A percentile compares a stretch with the other conserved stretches of the same genome.
phyloP scores from a whole-genome alignment of 2,888 invertebrate species.

The Leuctra nigra region DNA sequence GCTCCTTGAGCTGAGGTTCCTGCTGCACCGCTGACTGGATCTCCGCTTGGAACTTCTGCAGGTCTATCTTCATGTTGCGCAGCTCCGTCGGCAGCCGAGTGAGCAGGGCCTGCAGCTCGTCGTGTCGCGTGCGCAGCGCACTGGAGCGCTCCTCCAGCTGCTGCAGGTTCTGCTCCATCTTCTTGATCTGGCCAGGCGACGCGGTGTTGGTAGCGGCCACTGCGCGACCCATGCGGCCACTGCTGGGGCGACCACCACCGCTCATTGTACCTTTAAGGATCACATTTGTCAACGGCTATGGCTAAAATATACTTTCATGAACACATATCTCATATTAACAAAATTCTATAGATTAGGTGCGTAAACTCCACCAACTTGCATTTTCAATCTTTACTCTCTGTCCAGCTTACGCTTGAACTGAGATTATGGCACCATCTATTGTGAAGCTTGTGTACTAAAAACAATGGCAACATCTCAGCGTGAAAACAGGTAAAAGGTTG shows the following conservation, averaged over 20 bases:
- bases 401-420: no score
- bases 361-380: no score
- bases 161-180: conserved; percentile 40
- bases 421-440: no score
- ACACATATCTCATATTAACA: no score
- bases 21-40: conserved; percentile 48
- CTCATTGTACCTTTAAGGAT: conserved; percentile 76
- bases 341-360: no score
- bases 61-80: conserved; percentile 43
- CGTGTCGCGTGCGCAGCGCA: conserved; percentile 48
- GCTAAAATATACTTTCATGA: no score
- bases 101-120: conserved; percentile 50
- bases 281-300: no score
- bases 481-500: no score
- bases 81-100: conserved; percentile 43
- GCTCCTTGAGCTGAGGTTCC: conserved; percentile 45
- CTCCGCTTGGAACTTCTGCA: conserved; percentile 45
- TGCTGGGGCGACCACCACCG: conserved; percentile 77
- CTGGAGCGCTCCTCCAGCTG: conserved; percentile 45
- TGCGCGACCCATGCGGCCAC: conserved; percentile 77
- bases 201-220: conserved; percentile 44
- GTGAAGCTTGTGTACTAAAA: no score
- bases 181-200: conserved; percentile 38
- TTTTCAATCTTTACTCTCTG: no score
- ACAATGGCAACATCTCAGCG: no score